Percentiles rank a stretch among this genome's conserved stretches.
Evolutionary conservation across 2,113 vertebrate genomes (phyloP).

Genomic region (Himantopus leucocephalus): DNA sequence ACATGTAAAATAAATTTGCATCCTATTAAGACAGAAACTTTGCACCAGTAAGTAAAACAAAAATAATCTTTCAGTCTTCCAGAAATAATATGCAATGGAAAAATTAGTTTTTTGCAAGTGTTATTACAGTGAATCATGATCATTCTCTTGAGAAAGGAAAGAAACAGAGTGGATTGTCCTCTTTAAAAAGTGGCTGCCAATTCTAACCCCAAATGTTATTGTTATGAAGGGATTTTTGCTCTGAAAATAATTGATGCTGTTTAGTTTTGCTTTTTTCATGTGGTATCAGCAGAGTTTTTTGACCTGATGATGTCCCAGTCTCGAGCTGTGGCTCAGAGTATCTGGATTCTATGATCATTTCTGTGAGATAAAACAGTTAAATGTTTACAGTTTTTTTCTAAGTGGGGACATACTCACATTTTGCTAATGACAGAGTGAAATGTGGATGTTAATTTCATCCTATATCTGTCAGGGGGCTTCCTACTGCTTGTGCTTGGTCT

Average conservation of each 20-base stretch:
- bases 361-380: not conserved
- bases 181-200: not conserved
- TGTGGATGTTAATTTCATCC: not conserved
- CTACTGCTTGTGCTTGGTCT: not conserved
- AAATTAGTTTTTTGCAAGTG: not conserved
- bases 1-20: not conserved
- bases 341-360: not conserved
- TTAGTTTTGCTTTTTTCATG: not conserved
- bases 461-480: not conserved
- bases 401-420: not conserved
- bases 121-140: not conserved
- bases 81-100: not conserved
- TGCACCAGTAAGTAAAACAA: not conserved
- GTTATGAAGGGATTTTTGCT: not conserved
- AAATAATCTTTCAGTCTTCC: not conserved
- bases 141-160: not conserved
- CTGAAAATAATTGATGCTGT: not conserved
- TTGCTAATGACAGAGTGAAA: not conserved
- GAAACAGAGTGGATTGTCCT: not conserved
- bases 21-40: not conserved
- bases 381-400: not conserved
- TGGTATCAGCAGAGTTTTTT: not conserved
- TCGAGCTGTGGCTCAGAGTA: not conserved
- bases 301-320: not conserved
- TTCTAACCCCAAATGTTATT: not conserved